Evolutionary conservation across 2,113 vertebrate genomes (phyloP).

Genomic region (Lamprotornis superbus): DNA sequence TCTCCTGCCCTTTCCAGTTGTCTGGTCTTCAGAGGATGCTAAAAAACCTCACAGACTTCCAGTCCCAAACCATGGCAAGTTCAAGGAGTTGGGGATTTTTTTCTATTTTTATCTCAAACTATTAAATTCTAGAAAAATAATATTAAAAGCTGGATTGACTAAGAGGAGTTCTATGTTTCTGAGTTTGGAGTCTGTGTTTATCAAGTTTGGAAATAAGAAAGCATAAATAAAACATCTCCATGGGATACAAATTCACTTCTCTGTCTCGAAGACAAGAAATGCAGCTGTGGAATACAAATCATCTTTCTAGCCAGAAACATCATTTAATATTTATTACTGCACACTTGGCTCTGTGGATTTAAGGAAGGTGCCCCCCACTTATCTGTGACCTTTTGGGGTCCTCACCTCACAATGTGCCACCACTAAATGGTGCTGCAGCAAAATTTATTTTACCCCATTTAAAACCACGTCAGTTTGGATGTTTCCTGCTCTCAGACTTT

Average conservation of each 20-base stretch:
- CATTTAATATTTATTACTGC: constrained; percentile 32
- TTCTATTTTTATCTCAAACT: neutral
- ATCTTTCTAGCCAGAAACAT: neutral
- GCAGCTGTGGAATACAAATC: constrained; percentile 5
- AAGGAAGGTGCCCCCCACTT: neutral
- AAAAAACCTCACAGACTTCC: neutral
- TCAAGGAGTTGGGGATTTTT: neutral
- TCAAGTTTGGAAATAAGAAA: constrained; percentile 12
- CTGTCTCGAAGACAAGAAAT: constrained; percentile 11
- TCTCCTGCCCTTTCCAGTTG: neutral
- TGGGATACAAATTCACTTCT: constrained; percentile 25
- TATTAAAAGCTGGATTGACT: neutral
- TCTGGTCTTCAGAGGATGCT: neutral
- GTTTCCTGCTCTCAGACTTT: neutral
- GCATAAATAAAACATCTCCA: constrained; percentile 46
- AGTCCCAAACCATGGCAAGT: neutral
- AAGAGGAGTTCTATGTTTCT: neutral
- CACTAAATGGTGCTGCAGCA: accelerated
- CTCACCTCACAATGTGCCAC: neutral
- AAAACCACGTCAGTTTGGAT: neutral
- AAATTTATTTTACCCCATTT: neutral
- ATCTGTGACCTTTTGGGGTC: neutral
- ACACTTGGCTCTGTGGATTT: neutral
- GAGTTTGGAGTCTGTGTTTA: neutral
- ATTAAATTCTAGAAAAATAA: neutral